These are phyloP conservation scores for Bujurquina vittata DNA, from an alignment of 2,113 vertebrate genomes.

Conservation along the genomic window DNA sequence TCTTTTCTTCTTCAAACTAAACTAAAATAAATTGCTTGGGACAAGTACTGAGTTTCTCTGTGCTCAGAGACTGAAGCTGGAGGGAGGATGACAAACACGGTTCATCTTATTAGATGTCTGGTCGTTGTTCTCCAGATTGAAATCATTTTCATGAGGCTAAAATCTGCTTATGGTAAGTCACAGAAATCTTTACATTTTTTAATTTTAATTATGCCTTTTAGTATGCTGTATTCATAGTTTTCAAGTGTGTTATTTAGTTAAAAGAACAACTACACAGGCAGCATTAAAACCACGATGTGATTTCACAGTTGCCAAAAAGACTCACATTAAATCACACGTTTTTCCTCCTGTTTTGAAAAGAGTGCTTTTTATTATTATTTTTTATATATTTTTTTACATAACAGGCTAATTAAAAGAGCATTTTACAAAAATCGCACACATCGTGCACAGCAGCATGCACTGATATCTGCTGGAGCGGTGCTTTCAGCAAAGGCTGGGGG, in stretches of 20 bases:
- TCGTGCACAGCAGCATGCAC: background rate
- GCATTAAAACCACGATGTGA: background rate
- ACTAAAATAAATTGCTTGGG: too few relatives aligned
- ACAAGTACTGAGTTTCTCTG: background rate
- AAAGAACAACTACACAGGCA: background rate
- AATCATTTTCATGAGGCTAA: slow-evolving; percentile 20
- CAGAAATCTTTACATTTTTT: background rate
- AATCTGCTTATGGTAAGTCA: slow-evolving; percentile 53
- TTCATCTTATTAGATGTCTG: slow-evolving; percentile 54
- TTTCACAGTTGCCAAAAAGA: background rate
- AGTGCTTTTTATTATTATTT: background rate
- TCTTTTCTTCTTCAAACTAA: background rate
- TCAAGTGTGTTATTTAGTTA: too few relatives aligned
- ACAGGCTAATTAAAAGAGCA: background rate
- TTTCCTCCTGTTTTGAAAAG: background rate
- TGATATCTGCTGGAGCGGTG: background rate
- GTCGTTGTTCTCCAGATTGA: slow-evolving; percentile 60
- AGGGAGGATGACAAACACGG: slow-evolving; percentile 32
- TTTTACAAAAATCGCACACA: background rate
- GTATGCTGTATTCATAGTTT: too few relatives aligned
- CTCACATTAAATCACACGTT: background rate
- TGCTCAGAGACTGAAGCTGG: background rate
- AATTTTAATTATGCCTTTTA: too few relatives aligned
- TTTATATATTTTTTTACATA: background rate
- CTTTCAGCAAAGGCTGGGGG: background rate